Evolutionary conservation across 2,888 invertebrate species (phyloP).

Genomic region (Drosophila mettleri): DNA sequence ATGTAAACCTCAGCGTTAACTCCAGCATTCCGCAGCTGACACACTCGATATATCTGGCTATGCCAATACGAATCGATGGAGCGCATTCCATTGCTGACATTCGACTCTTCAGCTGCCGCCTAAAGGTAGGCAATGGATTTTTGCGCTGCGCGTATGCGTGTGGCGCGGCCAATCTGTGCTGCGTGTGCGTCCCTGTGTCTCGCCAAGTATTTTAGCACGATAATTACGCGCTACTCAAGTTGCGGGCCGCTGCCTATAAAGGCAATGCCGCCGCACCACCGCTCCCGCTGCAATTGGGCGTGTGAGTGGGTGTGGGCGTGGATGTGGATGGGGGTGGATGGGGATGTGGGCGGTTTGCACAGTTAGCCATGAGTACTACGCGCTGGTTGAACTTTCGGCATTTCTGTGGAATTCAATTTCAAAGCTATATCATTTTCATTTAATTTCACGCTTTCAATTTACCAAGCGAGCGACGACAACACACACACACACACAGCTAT

Average conservation of each 20-base stretch:
- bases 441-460: slow-evolving; percentile 79
- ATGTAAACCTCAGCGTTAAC: background rate
- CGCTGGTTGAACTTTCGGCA: slow-evolving; percentile 66
- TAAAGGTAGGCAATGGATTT: slow-evolving; percentile 37
- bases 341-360: background rate
- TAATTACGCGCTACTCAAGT: slow-evolving; percentile 34
- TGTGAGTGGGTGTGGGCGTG: too few species aligned
- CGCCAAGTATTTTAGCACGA: slow-evolving; percentile 20
- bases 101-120: slow-evolving; percentile 18
- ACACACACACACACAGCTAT: slow-evolving; percentile 17
- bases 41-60: background rate
- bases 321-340: too few species aligned
- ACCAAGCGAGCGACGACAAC: slow-evolving; percentile 46
- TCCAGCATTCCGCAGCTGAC: slow-evolving; percentile 1
- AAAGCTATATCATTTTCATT: slow-evolving; percentile 80
- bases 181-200: background rate
- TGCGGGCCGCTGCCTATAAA: background rate
- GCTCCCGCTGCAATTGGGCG: too few species aligned
- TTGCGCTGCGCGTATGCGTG: background rate
- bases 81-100: background rate
- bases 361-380: slow-evolving; percentile 1
- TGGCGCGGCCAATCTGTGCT: slow-evolving; percentile 19
- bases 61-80: background rate
- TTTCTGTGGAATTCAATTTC: slow-evolving; percentile 77
- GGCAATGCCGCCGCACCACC: background rate